Evolutionary conservation across 1,140 invertebrate genomes (phyloP).

Genomic region (Solenopsis fugax): DNA sequence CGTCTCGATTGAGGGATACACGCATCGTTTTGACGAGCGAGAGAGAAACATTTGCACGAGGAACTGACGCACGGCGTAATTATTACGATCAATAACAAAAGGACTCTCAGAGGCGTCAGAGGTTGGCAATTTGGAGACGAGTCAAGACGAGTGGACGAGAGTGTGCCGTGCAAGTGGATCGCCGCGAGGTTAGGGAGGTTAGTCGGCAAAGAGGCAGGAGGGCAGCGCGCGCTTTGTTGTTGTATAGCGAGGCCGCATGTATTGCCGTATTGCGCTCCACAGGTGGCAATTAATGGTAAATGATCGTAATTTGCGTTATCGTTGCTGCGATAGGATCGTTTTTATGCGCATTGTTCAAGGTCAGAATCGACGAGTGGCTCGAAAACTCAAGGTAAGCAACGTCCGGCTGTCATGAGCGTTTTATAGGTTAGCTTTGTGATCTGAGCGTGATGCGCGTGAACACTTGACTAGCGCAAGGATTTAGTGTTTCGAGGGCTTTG

Average conservation of each 20-base stretch:
- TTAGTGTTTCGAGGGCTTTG: background rate
- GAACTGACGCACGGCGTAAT: background rate
- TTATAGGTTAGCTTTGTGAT: constrained; percentile 59
- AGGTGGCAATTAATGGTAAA: constrained; percentile 3
- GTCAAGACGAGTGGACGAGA: too few relatives aligned
- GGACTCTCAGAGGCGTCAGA: too few relatives aligned
- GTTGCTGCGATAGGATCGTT: constrained; percentile 31
- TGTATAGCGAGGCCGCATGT: background rate
- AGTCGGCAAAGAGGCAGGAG: background rate
- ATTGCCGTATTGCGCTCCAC: background rate
- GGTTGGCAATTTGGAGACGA: too few relatives aligned
- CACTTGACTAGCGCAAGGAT: background rate
- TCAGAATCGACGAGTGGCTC: constrained; percentile 24
- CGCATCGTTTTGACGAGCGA: background rate
- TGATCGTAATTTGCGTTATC: constrained; percentile 54
- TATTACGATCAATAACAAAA: background rate
- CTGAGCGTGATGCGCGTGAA: background rate
- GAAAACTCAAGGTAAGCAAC: constrained; percentile 32
- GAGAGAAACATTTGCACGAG: background rate
- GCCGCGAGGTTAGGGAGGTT: background rate
- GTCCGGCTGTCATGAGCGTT: background rate
- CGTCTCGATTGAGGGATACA: too few relatives aligned
- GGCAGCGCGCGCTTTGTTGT: background rate
- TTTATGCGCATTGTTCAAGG: constrained; percentile 9
- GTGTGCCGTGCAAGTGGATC: background rate